Percentiles rank a stretch among this genome's conserved stretches.
Evolutionary conservation across 2,888 invertebrate genomes (phyloP).

Genomic region (Dendrolimus pini): DNA sequence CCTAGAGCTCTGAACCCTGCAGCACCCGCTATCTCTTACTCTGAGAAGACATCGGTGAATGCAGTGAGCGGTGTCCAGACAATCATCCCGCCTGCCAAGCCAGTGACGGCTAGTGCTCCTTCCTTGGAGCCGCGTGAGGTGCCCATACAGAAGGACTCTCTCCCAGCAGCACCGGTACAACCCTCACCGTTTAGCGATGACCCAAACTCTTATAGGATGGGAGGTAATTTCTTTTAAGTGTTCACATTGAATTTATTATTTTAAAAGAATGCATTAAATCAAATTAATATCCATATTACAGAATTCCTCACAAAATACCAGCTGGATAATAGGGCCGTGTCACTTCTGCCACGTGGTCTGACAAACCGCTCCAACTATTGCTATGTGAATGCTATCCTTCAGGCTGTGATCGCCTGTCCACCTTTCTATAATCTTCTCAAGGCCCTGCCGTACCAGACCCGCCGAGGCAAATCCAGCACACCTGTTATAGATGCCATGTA

Average conservation of each 20-base stretch:
- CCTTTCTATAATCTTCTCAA: constrained; percentile 95
- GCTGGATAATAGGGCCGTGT: constrained; percentile 86
- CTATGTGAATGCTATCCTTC: constrained; percentile 96
- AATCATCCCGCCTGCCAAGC: constrained; percentile 22
- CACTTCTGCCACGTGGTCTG: constrained; percentile 91
- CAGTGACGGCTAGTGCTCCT: constrained; percentile 20
- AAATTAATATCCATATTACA: constrained; percentile 44
- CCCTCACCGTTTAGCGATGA: constrained; percentile 77
- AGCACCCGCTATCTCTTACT: constrained; percentile 40
- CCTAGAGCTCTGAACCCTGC: constrained; percentile 14
- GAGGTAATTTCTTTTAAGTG: constrained; percentile 69
- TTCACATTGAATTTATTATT: background rate
- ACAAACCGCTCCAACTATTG: constrained; percentile 97
- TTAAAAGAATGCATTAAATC: too few species aligned
- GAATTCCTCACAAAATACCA: constrained; percentile 86
- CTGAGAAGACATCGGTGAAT: constrained; percentile 56
- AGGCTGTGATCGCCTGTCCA: constrained; percentile 95
- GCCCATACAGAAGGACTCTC: constrained; percentile 36
- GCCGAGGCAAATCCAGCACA: constrained; percentile 79
- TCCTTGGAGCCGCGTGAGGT: constrained; percentile 30
- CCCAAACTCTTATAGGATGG: constrained; percentile 82
- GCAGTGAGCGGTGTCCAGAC: constrained; percentile 35
- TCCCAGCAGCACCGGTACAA: constrained; percentile 52
- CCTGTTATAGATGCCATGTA: constrained; percentile 96
- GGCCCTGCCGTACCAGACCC: constrained; percentile 82